Base-by-base conservation (phyloP, 2,888 invertebrate genomes). In the Hypomecis punctinalis region DNA sequence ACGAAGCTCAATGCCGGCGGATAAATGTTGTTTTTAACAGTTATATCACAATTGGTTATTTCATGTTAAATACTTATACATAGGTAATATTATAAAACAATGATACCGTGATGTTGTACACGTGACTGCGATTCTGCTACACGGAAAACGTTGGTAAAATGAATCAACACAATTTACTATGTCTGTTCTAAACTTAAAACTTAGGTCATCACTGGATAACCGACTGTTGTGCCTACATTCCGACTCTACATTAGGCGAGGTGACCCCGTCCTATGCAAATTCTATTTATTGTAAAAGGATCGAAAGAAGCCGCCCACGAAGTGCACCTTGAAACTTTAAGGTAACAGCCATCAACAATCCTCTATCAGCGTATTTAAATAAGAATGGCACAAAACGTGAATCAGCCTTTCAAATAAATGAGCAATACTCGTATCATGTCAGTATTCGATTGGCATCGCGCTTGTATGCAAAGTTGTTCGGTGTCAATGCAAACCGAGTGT, bases 251-350 rank as follows among this genome's bases (percentile, higher is more conserved):
- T 76, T 73, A 72, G 61, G 70, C 65, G 67, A 72, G 67, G 69
- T 74, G 75, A 76, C 75, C 76, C 70, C 67, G 73, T 70, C 68
- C 56, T 70, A 73, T 75, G 69, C 69, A 68, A 75, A 79, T 73
- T 65, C 8, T 52, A 23, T 63, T 68, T 66, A 66, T 66, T 66
- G 53, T 63, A 64, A 63, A 66, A 69, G 66, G 63, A 72, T 75
- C 67, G 61, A 70, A 72, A 69, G 55, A 61, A 67, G 63, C 69
- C 74, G 62, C 72, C 72, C 68, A 75, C 74, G 52, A 56, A 48
- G 51, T 57, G 57, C 66, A 63, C 57, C 64, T 67, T 63, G 66
- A 59, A 61, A 53, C 64, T 68, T 71, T 68, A 73, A 66, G 54
- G 64, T 69, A 66, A 72, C 67, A 65, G 67, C 69, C 63, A 63